Conservation (phyloP, 2,113 vertebrate genomes). For the Notothenia coriiceps region DNA sequence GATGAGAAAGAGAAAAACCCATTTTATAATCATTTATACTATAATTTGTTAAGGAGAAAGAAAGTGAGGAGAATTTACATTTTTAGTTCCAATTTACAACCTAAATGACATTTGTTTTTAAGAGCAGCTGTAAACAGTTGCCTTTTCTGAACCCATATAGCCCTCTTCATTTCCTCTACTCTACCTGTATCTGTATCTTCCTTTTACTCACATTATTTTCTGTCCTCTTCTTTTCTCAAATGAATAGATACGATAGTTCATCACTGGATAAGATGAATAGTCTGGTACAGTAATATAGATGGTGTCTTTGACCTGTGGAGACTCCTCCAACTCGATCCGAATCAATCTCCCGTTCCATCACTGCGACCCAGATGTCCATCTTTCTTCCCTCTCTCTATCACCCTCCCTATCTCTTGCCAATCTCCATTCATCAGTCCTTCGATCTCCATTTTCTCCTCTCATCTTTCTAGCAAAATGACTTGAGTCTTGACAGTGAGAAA, state of each 20-base stretch:
- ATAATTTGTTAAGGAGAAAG: background rate
- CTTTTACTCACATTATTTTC: background rate
- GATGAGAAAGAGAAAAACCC: no score
- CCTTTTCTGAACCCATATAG: background rate
- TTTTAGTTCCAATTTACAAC: no score
- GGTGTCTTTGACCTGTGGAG: conserved; percentile 78
- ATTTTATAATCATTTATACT: background rate
- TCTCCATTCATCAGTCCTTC: conserved; percentile 70
- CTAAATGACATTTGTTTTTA: background rate
- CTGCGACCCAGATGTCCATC: conserved; percentile 65
- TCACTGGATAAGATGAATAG: conserved; percentile 75
- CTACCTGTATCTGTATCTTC: conserved; percentile 18
- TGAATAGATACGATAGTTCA: conserved; percentile 33
- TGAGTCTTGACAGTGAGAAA: conserved; percentile 44
- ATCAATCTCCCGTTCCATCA: conserved; percentile 82
- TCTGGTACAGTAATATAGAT: conserved; percentile 77
- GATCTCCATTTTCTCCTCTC: conserved; percentile 58
- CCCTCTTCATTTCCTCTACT: background rate
- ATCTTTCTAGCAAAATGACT: conserved; percentile 51
- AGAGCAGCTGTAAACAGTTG: background rate
- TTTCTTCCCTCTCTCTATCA: conserved; percentile 50
- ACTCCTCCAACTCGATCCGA: conserved; percentile 77
- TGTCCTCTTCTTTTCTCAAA: conserved; percentile 27
- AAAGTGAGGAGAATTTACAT: background rate
- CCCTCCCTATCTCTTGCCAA: conserved; percentile 50